A percentile compares a stretch with the other conserved stretches of the same genome.
These are phyloP conservation scores for Percina caprodes DNA, from an alignment of 2,113 vertebrate genomes.

Conservation along the genomic window DNA sequence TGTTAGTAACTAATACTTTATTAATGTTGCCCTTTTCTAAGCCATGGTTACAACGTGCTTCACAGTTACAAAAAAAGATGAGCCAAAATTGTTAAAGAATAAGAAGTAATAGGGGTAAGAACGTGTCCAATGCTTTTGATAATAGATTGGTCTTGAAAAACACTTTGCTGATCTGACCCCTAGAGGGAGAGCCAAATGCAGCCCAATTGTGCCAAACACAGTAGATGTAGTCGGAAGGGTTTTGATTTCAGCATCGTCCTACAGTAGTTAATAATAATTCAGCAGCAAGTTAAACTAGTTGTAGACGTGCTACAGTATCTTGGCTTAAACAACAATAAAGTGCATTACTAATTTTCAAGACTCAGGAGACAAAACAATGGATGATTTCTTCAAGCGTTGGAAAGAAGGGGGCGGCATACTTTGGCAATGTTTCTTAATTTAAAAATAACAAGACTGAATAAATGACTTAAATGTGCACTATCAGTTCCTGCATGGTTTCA, in stretches of 20 bases:
- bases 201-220: neutral
- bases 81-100: neutral
- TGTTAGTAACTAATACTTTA: neutral
- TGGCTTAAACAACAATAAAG: neutral
- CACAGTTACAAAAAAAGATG: neutral
- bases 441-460: neutral
- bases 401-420: neutral
- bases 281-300: slow-evolving; percentile 1
- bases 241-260: neutral
- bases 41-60: neutral
- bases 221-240: neutral
- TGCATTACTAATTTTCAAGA: neutral
- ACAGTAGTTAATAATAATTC: neutral
- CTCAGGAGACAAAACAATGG: neutral
- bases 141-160: neutral
- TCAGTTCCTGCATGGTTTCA: no score
- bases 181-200: neutral
- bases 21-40: neutral
- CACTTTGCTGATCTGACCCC: neutral
- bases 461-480: neutral
- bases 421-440: slow-evolving; percentile 7
- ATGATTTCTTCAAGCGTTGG: neutral
- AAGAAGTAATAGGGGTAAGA: neutral
- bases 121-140: neutral
- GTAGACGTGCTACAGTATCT: slow-evolving; percentile 12